phyloP scores from a whole-genome alignment of 2,797 vertebrate genomes.

The Botia kubotai region DNA sequence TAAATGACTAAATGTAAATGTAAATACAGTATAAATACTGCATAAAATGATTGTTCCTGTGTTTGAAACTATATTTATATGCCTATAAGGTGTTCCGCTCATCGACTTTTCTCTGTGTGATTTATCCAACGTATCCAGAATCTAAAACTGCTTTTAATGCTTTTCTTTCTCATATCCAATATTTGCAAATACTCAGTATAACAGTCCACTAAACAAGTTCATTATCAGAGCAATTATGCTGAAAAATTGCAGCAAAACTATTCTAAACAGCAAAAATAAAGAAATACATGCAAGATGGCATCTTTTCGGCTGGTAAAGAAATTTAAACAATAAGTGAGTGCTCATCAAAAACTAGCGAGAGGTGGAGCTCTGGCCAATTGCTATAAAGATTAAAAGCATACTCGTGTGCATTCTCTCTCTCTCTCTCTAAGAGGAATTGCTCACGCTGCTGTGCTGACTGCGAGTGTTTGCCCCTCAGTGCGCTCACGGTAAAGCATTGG shows the following conservation, averaged over 20 bases:
- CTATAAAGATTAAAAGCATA: constrained; percentile 31
- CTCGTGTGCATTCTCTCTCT: constrained; percentile 8
- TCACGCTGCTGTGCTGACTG: constrained; percentile 12
- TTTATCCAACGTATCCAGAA: neutral
- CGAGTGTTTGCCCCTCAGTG: constrained; percentile 27
- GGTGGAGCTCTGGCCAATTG: constrained; percentile 22
- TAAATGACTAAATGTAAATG: too few species aligned
- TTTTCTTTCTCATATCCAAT: constrained; percentile 19
- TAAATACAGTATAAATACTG: neutral
- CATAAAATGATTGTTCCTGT: neutral
- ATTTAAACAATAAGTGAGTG: constrained; percentile 43
- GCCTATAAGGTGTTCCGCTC: neutral
- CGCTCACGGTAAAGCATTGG: constrained; percentile 36
- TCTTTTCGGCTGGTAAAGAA: constrained; percentile 27
- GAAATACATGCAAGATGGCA: constrained; percentile 29
- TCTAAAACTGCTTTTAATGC: constrained; percentile 24
- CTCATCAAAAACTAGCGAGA: constrained; percentile 46
- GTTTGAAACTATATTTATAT: neutral
- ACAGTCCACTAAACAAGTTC: constrained; percentile 54
- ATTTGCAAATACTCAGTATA: constrained; percentile 34
- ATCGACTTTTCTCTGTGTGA: neutral
- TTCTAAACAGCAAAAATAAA: neutral
- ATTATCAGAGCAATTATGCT: constrained; percentile 49
- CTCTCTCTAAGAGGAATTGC: constrained; percentile 9
- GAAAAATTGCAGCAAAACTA: constrained; percentile 11